Evolutionary conservation across 2,888 invertebrate genomes (phyloP), one percentile per base, ranked within the genome.

Genomic region (Craniophora ligustri): DNA sequence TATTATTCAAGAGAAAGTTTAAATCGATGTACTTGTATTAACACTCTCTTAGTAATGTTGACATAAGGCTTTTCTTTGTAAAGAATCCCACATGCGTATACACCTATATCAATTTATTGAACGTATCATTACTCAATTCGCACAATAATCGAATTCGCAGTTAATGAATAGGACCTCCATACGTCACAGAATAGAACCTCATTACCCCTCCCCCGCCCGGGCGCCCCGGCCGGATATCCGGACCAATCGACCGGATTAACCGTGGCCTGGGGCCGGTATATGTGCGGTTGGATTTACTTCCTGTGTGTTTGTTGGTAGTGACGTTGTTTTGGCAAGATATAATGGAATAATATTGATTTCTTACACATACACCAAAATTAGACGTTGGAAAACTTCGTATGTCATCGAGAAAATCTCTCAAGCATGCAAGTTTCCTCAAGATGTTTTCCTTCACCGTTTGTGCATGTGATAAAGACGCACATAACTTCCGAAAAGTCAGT

Each of bases 211-310:
- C 14, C 34, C 6, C 10, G 0, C 15, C 40, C 13, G 35, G 6
- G n/a, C n/a, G n/a, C 30, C 39, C 21, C 19, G 13, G 11, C 39
- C 50, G 62, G 54, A 56, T 19, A 16, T 54, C 53, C 62, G 73
- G 66, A 59, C 56, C 58, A 69, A 69, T 71, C 48, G 45, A 30
- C 46, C 56, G 59, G 59, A 69, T 69, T 63, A 55, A 28, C 16
- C 18, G 49, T 39, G 55, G 23, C 48, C 28, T 31, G 34, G 32
- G 48, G 32, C 36, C 31, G 39, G 31, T 32, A 14, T 54, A 14
- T 41, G 18, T 48, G 34, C 28, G 44, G 53, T 55, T 19, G 40
- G 39, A 46, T 49, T 62, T 40, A 15, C 47, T 50, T 61, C 46
- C 63, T 15, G 39, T 41, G 36, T 15, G 28, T 32, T 21, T n/a